Conservation (phyloP, 2,113 vertebrate species). For the Xerus inauris region DNA sequence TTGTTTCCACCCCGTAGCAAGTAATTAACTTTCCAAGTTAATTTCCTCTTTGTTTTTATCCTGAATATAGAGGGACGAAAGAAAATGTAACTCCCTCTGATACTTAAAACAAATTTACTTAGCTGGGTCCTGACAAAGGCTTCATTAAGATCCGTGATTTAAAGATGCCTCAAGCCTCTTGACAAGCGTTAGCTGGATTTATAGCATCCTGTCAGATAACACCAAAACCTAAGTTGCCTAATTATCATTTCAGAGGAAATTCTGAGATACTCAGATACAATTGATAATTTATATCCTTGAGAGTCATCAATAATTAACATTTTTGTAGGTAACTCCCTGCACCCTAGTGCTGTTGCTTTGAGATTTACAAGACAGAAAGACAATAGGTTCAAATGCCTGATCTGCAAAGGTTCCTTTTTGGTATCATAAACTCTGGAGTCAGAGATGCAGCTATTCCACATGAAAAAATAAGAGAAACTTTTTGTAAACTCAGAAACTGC, state of each 20-base stretch:
- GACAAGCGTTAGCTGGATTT: slow-evolving; percentile 29
- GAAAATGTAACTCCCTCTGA: slow-evolving; percentile 52
- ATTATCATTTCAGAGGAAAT: neutral
- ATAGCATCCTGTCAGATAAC: neutral
- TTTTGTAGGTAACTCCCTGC: neutral
- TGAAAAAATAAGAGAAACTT: neutral
- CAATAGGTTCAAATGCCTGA: neutral
- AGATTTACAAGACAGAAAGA: slow-evolving; percentile 27
- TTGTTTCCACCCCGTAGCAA: slow-evolving; percentile 24
- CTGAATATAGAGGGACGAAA: slow-evolving; percentile 41
- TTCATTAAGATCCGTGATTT: slow-evolving; percentile 42
- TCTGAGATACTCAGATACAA: neutral
- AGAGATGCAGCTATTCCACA: neutral
- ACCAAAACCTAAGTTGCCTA: neutral
- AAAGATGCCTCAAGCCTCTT: neutral
- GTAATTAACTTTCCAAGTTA: slow-evolving; percentile 64
- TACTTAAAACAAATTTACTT: slow-evolving; percentile 45
- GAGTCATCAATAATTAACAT: slow-evolving; percentile 7
- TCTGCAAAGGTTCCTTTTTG: neutral
- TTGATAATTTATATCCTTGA: neutral
- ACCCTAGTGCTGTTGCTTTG: neutral
- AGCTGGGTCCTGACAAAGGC: neutral
- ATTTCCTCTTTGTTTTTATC: slow-evolving; percentile 50
- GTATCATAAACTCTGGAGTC: neutral
- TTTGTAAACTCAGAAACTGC: slow-evolving; percentile 23